Evolutionary conservation across 2,888 invertebrate species (phyloP).

Genomic region (Lamellibrachia satsuma): DNA sequence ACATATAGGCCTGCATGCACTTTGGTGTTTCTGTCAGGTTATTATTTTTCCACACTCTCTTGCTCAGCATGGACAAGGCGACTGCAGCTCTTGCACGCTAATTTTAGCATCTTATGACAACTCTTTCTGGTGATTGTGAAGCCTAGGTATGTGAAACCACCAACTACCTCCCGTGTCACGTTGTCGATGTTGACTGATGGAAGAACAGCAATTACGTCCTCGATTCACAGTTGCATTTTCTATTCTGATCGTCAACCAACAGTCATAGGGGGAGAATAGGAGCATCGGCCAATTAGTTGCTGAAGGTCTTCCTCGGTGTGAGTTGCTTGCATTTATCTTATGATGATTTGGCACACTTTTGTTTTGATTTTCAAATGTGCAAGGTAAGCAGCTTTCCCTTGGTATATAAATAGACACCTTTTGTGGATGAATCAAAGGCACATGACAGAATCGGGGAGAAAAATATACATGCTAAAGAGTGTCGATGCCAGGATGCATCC

Average conservation of each 20-base stretch:
- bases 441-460: background rate
- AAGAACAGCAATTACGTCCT: background rate
- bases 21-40: background rate
- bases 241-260: background rate
- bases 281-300: background rate
- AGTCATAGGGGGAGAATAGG: background rate
- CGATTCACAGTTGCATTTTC: background rate
- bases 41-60: background rate
- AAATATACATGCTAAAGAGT: background rate
- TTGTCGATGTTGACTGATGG: background rate
- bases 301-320: background rate
- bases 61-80: background rate
- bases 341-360: background rate
- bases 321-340: background rate
- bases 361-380: background rate
- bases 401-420: background rate
- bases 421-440: background rate
- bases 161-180: background rate
- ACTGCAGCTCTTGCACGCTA: background rate
- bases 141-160: background rate
- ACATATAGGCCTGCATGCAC: background rate
- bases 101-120: background rate
- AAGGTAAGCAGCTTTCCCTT: background rate
- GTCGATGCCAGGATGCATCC: background rate
- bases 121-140: background rate